These are phyloP conservation scores for Lateolabrax maculatus DNA, from an alignment of 2,797 vertebrate genomes.

Conservation along the genomic window DNA sequence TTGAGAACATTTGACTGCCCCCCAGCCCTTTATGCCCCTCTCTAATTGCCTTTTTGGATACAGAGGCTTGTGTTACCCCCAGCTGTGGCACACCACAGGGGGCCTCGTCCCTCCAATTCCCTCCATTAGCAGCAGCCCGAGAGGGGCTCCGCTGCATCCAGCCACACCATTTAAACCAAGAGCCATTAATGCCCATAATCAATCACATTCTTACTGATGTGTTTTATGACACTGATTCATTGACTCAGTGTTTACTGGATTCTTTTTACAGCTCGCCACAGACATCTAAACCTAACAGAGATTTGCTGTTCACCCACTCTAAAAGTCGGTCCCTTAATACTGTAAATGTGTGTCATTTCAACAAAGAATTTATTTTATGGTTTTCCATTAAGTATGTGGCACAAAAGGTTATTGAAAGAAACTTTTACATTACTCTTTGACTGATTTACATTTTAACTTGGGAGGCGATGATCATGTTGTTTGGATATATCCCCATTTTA, in stretches of 20 bases:
- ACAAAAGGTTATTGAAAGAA: background rate
- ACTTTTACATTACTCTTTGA: background rate
- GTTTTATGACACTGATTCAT: slow-evolving; percentile 68
- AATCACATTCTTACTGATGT: slow-evolving; percentile 52
- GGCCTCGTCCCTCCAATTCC: background rate
- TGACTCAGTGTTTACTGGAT: slow-evolving; percentile 44
- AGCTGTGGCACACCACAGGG: slow-evolving; percentile 42
- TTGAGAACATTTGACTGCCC: background rate
- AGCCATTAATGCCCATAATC: slow-evolving; percentile 54
- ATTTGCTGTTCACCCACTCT: slow-evolving; percentile 35
- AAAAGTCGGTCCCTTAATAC: slow-evolving; percentile 3
- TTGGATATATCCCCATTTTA: background rate
- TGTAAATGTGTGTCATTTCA: slow-evolving; percentile 7
- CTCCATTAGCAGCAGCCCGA: slow-evolving; percentile 2
- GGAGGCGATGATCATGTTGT: background rate
- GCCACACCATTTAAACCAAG: slow-evolving; percentile 22
- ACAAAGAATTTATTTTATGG: background rate
- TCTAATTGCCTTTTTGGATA: slow-evolving; percentile 53
- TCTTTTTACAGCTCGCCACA: slow-evolving; percentile 59
- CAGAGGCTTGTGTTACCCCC: slow-evolving; percentile 45
- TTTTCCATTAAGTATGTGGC: background rate
- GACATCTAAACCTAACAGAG: slow-evolving; percentile 57
- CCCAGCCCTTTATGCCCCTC: slow-evolving; percentile 3
- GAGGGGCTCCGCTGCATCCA: slow-evolving; percentile 16
- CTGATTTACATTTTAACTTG: slow-evolving; percentile 14